These are phyloP conservation scores for Dermochelys coriacea DNA, from an alignment of 2,797 vertebrate species.

Conservation along the genomic window DNA sequence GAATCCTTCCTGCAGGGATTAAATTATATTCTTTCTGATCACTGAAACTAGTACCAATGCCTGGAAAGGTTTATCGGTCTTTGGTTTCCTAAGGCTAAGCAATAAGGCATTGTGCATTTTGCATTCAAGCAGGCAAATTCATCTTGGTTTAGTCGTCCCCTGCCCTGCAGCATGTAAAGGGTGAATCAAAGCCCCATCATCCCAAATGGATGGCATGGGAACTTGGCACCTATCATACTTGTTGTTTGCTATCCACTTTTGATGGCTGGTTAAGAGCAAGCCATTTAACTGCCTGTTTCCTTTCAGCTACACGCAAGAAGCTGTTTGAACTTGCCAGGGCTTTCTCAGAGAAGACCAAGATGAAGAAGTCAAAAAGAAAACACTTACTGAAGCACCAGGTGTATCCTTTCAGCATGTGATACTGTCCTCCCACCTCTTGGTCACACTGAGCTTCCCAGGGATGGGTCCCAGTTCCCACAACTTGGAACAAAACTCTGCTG, in stretches of 20 bases:
- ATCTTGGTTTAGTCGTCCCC: neutral
- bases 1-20: neutral
- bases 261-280: neutral
- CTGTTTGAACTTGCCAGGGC: slow-evolving; percentile 96
- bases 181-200: neutral
- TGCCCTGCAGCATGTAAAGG: neutral
- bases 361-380: slow-evolving; percentile 94
- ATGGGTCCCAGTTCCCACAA: neutral
- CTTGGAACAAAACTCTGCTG: neutral
- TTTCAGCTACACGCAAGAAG: slow-evolving; percentile 94
- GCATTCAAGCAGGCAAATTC: neutral
- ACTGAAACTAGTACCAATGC: fast-evolving
- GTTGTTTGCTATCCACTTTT: neutral
- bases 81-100: neutral
- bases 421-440: neutral
- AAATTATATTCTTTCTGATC: fast-evolving
- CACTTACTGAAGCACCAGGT: slow-evolving; percentile 91
- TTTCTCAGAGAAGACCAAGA: slow-evolving; percentile 97
- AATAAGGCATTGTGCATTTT: neutral
- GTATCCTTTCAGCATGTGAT: slow-evolving; percentile 86
- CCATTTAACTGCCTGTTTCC: neutral
- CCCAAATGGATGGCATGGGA: neutral
- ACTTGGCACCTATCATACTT: neutral
- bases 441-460: neutral
- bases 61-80: fast-evolving